These are phyloP conservation scores for Tragulus kanchil DNA, from an alignment of 2,113 vertebrate species.

Conservation along the genomic window DNA sequence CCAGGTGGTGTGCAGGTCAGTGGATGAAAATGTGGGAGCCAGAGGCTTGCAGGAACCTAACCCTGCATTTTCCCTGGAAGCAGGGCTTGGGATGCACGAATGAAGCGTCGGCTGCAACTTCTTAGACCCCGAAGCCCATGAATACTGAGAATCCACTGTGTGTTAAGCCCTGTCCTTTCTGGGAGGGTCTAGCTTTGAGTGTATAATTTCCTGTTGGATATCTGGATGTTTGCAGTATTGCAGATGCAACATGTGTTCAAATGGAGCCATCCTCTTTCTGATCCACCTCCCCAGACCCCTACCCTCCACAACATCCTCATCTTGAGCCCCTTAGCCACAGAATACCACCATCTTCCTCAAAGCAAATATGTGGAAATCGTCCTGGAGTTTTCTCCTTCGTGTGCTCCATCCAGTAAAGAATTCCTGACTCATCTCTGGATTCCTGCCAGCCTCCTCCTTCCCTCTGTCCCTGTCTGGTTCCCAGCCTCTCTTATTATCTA, in stretches of 20 bases:
- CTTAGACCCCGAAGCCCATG: neutral
- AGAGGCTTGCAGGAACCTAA: neutral
- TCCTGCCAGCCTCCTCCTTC: neutral
- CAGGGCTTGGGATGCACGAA: neutral
- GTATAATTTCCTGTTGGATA: neutral
- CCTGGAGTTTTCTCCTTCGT: neutral
- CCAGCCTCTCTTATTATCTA: neutral
- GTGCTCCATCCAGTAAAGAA: neutral
- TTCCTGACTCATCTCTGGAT: neutral
- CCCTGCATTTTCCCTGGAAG: neutral
- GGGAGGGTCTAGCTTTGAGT: neutral
- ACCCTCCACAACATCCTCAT: neutral
- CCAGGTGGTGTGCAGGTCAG: neutral
- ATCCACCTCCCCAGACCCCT: neutral
- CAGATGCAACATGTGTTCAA: neutral
- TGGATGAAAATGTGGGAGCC: neutral
- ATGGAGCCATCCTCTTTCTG: neutral
- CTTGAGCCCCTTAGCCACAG: neutral
- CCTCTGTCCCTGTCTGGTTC: neutral
- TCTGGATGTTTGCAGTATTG: neutral
- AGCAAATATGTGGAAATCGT: neutral
- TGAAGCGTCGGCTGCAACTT: neutral
- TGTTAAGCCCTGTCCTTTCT: neutral
- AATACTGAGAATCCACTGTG: neutral
- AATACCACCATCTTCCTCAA: neutral